phyloP scores from a whole-genome alignment of 2,113 vertebrate species.

The Dendropsophus ebraccatus region DNA sequence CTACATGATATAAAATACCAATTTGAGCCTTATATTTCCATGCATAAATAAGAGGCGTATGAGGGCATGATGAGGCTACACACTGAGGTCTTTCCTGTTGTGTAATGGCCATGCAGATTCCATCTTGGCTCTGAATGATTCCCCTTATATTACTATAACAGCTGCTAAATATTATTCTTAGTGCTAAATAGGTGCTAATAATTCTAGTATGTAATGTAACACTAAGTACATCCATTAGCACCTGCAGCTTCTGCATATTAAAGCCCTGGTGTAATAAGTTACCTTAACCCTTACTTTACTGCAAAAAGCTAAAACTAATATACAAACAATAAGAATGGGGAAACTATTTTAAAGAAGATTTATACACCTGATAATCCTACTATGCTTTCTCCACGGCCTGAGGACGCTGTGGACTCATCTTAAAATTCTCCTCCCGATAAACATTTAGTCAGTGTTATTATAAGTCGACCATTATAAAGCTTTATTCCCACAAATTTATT shows the following conservation, averaged over 20 bases:
- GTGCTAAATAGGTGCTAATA: neutral
- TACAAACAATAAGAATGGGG: neutral
- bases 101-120: neutral
- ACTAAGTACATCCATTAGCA: neutral
- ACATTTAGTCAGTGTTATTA: too few relatives aligned
- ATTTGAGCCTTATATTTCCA: too few relatives aligned
- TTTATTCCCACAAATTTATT: too few relatives aligned
- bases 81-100: too few relatives aligned
- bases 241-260: neutral
- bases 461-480: too few relatives aligned
- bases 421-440: too few relatives aligned
- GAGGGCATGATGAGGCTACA: neutral
- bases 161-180: neutral
- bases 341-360: too few relatives aligned
- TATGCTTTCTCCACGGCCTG: too few relatives aligned
- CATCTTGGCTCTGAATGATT: neutral
- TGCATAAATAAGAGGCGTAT: too few relatives aligned
- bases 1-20: too few relatives aligned
- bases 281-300: neutral
- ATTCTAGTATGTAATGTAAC: neutral
- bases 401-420: too few relatives aligned
- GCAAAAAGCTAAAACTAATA: neutral
- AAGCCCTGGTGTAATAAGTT: neutral
- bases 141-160: neutral
- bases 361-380: too few relatives aligned